Conservation (phyloP, 2,888 invertebrate genomes). For the Pharmacophagus antenor region DNA sequence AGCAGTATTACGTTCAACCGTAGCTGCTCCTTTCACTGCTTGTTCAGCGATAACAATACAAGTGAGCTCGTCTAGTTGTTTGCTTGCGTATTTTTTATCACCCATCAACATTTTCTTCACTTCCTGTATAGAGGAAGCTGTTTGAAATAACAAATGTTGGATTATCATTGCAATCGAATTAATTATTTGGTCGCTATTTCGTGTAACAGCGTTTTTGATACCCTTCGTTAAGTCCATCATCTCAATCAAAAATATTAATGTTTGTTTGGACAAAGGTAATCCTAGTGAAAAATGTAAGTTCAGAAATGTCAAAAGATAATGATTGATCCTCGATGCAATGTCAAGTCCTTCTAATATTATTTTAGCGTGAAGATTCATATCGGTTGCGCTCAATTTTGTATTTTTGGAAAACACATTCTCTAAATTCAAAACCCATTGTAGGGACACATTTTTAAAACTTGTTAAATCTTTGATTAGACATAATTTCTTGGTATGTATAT, state of each 20-base stretch:
- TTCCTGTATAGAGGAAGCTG: slow-evolving; percentile 83
- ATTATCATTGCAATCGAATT: slow-evolving; percentile 87
- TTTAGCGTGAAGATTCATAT: slow-evolving; percentile 70
- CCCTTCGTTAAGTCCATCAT: slow-evolving; percentile 90
- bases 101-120: slow-evolving; percentile 85
- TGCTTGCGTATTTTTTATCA: slow-evolving; percentile 83
- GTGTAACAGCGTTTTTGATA: slow-evolving; percentile 85
- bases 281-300: slow-evolving; percentile 86
- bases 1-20: slow-evolving; percentile 83
- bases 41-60: slow-evolving; percentile 88
- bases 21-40: slow-evolving; percentile 83
- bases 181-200: slow-evolving; percentile 85
- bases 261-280: slow-evolving; percentile 88
- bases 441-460: slow-evolving; percentile 53
- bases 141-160: slow-evolving; percentile 90
- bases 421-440: slow-evolving; percentile 64
- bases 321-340: slow-evolving; percentile 84
- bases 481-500: slow-evolving; percentile 79
- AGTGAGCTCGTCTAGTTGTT: slow-evolving; percentile 85
- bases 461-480: slow-evolving; percentile 84
- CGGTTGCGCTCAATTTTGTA: slow-evolving; percentile 65
- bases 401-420: slow-evolving; percentile 63
- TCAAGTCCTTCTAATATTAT: slow-evolving; percentile 82
- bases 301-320: slow-evolving; percentile 76
- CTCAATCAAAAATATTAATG: slow-evolving; percentile 88